Conservation (phyloP, 2,888 invertebrate species). For the Metopia argyrocephala region DNA sequence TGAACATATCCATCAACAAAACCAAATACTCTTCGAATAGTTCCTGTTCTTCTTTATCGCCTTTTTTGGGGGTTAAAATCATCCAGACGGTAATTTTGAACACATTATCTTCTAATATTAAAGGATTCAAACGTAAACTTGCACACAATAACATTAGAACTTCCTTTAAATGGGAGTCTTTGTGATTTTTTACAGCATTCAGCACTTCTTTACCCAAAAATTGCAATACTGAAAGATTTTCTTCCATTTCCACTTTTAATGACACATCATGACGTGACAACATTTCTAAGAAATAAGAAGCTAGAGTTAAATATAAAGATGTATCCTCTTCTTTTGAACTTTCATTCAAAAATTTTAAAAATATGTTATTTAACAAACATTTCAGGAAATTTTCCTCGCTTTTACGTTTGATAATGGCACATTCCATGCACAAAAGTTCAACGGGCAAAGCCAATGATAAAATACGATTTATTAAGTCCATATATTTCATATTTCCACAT, state of each 20-base stretch:
- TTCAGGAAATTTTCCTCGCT: conserved; percentile 47
- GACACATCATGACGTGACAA: conserved; percentile 73
- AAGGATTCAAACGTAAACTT: conserved; percentile 74
- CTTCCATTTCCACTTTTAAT: conserved; percentile 65
- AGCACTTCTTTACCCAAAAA: conserved; percentile 66
- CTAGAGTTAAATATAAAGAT: conserved; percentile 61
- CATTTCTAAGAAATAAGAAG: conserved; percentile 70
- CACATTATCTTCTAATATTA: conserved; percentile 73
- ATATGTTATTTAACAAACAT: conserved; percentile 50
- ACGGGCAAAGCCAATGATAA: conserved; percentile 68
- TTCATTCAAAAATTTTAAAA: conserved; percentile 32
- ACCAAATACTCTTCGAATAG: conserved; percentile 73
- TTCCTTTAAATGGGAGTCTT: conserved; percentile 66
- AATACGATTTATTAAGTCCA: conserved; percentile 52
- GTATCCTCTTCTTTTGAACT: conserved; percentile 34
- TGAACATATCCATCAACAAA: conserved; percentile 75
- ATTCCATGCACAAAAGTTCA: conserved; percentile 70
- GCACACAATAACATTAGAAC: conserved; percentile 73
- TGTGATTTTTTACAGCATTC: conserved; percentile 53
- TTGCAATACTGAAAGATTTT: conserved; percentile 38
- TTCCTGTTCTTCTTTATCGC: conserved; percentile 54
- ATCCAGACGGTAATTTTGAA: conserved; percentile 73
- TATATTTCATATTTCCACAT: conserved; percentile 52
- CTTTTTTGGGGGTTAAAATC: conserved; percentile 69
- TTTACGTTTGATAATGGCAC: conserved; percentile 69